phyloP scores from a whole-genome alignment of 2,888 invertebrate species.

The Mimas tiliae region DNA sequence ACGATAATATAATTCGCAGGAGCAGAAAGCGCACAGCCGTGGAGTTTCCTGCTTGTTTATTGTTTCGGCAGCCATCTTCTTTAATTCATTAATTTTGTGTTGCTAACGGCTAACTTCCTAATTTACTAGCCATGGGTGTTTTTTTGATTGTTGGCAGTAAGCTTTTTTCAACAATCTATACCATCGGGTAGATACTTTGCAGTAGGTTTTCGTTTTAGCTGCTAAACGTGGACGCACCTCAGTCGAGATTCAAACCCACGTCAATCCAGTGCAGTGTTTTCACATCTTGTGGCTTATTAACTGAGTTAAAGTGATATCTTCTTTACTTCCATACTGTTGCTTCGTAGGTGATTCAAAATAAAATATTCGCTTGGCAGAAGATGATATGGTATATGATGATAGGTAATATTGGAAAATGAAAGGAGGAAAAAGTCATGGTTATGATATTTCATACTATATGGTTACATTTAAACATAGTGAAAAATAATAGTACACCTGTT shows the following conservation, averaged over 20 bases:
- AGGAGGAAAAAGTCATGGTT: not conserved
- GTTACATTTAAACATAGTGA: too few relatives aligned
- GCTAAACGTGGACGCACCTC: not conserved
- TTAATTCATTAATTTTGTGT: not conserved
- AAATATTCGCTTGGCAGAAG: not conserved
- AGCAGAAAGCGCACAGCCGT: constrained; percentile 53
- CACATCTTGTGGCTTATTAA: not conserved
- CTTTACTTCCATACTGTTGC: not conserved
- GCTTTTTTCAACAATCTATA: not conserved
- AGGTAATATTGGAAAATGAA: not conserved
- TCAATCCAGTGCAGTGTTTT: not conserved
- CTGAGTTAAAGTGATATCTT: not conserved
- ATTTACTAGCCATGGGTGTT: too few relatives aligned
- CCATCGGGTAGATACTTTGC: not conserved
- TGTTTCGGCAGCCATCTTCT: constrained; percentile 5
- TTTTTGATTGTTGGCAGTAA: too few relatives aligned
- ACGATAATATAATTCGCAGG: constrained; percentile 50
- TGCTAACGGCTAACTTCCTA: not conserved
- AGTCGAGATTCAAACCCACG: not conserved
- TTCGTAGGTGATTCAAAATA: not conserved
- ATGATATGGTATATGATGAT: not conserved
- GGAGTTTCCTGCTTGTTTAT: constrained; percentile 14
- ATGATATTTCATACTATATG: not conserved
- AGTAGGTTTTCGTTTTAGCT: not conserved
- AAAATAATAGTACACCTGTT: too few relatives aligned